Evolutionary conservation across 2,797 vertebrate species (phyloP).

Genomic region (Sternotherus odoratus): DNA sequence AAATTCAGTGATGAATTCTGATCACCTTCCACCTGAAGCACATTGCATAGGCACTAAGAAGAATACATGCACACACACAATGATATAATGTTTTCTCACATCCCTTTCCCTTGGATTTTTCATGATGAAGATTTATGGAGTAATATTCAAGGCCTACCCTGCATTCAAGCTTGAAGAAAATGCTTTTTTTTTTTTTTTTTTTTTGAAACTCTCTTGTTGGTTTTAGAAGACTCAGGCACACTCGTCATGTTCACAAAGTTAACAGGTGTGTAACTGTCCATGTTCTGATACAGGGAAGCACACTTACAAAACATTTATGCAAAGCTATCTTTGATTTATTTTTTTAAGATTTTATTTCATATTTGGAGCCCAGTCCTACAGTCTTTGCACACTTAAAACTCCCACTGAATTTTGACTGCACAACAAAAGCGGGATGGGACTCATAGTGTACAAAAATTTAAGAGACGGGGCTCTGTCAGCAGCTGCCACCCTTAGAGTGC

Average conservation of each 20-base stretch:
- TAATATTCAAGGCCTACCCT: constrained; percentile 8
- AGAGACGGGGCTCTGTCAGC: too few species aligned
- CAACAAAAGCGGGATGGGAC: background rate
- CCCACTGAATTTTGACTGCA: background rate
- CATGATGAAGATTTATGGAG: background rate
- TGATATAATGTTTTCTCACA: background rate
- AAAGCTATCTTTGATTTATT: background rate
- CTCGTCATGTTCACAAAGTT: background rate
- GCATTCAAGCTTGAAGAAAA: background rate
- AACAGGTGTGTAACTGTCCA: background rate
- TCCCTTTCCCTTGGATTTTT: background rate
- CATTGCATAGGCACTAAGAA: too few species aligned
- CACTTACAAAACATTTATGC: constrained; percentile 30
- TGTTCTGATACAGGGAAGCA: background rate
- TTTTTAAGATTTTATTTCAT: background rate
- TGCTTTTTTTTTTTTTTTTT: background rate
- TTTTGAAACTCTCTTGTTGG: background rate
- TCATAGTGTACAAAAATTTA: background rate
- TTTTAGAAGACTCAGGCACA: constrained; percentile 32
- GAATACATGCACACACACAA: background rate
- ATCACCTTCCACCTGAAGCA: too few species aligned
- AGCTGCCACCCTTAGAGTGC: too few species aligned
- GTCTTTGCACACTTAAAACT: background rate
- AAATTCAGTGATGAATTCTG: too few species aligned
- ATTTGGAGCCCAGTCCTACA: background rate